Evolutionary conservation across 2,888 invertebrate genomes (phyloP).

Genomic region (Lasius fuliginosus): DNA sequence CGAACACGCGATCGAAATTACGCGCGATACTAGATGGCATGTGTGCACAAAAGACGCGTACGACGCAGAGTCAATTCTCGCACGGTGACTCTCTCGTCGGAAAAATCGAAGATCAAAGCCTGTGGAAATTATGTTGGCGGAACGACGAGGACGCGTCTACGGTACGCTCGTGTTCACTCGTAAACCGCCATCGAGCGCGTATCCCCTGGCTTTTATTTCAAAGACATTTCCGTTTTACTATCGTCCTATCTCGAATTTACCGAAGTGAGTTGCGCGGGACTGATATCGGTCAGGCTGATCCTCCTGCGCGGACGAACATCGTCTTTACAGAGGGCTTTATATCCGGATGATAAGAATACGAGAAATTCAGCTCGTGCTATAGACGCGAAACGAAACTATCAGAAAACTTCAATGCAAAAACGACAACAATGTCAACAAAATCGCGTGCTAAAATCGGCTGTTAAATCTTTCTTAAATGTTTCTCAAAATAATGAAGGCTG

Average conservation of each 20-base stretch:
- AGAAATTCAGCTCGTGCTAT: slow-evolving; percentile 60
- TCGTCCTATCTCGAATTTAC: slow-evolving; percentile 52
- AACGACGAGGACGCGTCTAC: slow-evolving; percentile 20
- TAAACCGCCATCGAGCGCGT: slow-evolving; percentile 56
- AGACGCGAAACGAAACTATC: neutral
- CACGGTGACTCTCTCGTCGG: slow-evolving; percentile 20
- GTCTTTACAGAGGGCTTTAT: slow-evolving; percentile 26
- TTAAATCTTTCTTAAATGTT: neutral
- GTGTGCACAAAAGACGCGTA: slow-evolving; percentile 12
- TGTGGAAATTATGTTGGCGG: slow-evolving; percentile 59
- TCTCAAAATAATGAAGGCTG: neutral
- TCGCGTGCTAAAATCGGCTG: slow-evolving; percentile 23
- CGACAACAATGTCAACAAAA: slow-evolving; percentile 25
- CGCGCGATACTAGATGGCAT: slow-evolving; percentile 19
- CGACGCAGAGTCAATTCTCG: slow-evolving; percentile 25
- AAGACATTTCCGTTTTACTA: slow-evolving; percentile 76
- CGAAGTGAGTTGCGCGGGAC: slow-evolving; percentile 34
- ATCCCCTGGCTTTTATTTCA: slow-evolving; percentile 71
- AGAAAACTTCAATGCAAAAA: slow-evolving; percentile 40
- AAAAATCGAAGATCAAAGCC: slow-evolving; percentile 67
- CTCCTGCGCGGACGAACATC: neutral
- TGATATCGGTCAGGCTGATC: slow-evolving; percentile 28
- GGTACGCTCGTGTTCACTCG: slow-evolving; percentile 52
- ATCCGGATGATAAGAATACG: slow-evolving; percentile 59
- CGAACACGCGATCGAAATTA: slow-evolving; percentile 55